Conservation (phyloP, 2,113 vertebrate species). For the Ivindomyrus marchei region DNA sequence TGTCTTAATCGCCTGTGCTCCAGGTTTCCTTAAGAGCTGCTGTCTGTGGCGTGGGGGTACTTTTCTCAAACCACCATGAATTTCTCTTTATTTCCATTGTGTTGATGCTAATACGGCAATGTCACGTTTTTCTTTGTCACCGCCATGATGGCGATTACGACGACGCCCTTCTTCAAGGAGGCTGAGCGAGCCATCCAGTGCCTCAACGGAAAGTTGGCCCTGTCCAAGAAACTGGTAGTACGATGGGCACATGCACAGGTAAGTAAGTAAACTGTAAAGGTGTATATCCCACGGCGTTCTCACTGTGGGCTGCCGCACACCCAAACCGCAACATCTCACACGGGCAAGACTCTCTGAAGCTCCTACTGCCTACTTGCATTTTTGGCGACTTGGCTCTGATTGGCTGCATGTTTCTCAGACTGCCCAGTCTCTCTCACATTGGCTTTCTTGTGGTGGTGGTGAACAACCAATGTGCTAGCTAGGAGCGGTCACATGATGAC, state of each 20-base stretch:
- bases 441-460: background rate
- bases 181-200: conserved; percentile 91
- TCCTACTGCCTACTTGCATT: background rate
- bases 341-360: background rate
- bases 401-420: background rate
- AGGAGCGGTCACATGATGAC: background rate
- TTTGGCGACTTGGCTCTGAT: background rate
- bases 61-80: background rate
- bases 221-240: conserved; percentile 95
- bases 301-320: background rate
- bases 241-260: conserved; percentile 96
- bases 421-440: background rate
- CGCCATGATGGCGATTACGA: conserved; percentile 11
- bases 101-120: conserved; percentile 25
- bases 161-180: conserved; percentile 64
- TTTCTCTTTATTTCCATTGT: background rate
- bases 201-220: conserved; percentile 91
- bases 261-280: conserved; percentile 55
- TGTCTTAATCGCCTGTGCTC: background rate
- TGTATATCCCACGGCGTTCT: conserved; percentile 48
- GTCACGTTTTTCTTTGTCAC: background rate
- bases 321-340: background rate
- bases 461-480: background rate
- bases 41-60: background rate
- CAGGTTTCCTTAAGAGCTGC: background rate